Evolutionary conservation across 2,888 invertebrate genomes (phyloP), one percentile per base, ranked within the genome.

Genomic region (Pristionchus exspectatus): DNA sequence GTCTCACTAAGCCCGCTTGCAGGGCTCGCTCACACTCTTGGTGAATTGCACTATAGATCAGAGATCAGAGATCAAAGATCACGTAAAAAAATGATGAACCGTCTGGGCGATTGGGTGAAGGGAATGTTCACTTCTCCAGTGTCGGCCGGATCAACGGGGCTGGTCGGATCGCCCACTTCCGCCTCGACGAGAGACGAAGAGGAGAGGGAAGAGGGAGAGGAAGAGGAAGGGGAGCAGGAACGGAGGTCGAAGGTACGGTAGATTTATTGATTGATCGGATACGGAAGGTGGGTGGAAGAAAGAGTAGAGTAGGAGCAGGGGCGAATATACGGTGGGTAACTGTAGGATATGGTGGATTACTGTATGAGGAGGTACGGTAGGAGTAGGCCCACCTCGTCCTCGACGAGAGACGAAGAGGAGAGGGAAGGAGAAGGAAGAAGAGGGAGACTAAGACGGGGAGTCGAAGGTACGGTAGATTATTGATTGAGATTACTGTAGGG

Each of bases 131-230:
- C 18, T 33, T 18, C 18, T 56, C 30, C 63, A 85, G 85, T 21
- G 2, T 54, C 83, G 10, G 44, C 10, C 12, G 44, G 3, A 5
- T 38, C 38, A 5, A 38, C 44, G 44, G 44, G 44, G 27, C 14
- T 59, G 59, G 30, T 85, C 33, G 63, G 59, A 5, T 59, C 59
- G 9, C 81, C 81, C 0, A 21, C 63, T 1, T 85, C 85, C 21
- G 18, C 74, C 21, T 59, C 85, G 3, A 59, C 59, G 24, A 85
- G 30, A 33, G 85, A 85, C 10, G 85, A 59, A 18, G 24, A 21
- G 27, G 63, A 85, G 38, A 38, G 50, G 27, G 81, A 85, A 2
- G 85, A 85, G 33, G 85, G 30, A 9, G 85, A 85, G 85, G 56
- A 85, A 10, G 59, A 27, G 44, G 24, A 81, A 27, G 50, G 27